Base-by-base conservation (phyloP, 1,140 invertebrate genomes). In the Colletes gigas region DNA sequence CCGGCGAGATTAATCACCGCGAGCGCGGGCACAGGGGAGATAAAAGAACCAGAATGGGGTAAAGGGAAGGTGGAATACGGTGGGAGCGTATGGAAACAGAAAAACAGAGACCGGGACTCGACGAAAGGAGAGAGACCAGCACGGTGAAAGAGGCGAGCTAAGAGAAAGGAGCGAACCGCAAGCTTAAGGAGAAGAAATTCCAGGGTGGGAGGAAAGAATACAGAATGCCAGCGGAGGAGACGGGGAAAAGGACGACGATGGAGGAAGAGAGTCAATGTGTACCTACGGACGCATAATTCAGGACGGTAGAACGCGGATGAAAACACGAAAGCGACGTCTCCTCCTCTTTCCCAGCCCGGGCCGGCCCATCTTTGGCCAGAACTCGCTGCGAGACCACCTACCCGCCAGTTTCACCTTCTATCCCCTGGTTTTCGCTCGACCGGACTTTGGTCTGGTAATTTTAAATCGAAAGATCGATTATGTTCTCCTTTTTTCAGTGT, bases 1-100 rank as follows among this genome's bases (percentile, higher is more conserved):
- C 84, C 78, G 83, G 89, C 82, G 82, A 91, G 89, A 91, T 92
- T 92, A 92, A 91, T 91, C 89, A 88, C 89, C 83, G 83, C 83
- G 82, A 85, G 74, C 63, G 80, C 78, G 60, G 5, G 47, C 44
- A 55, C 68, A 54, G 55, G 59, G 52, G 54, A 30, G 30, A 55
- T 72, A 70, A 79, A 57, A 68, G 54, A 41, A 50, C 17, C 5
- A 12, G 59, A 73, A 57, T 19, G 39, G 44, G 19, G 21, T 21
- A 62, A 44, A 72, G n/a, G 63, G 9, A 65, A 39, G 30, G 19
- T 4, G 6, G 4, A 4, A 50, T 10, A 50, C 50, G 10, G 50
- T 65, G 39, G n/a, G 9, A 30, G n/a, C 50, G 71, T 52, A 39
- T 65, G 77, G 30, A 39, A 65, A 55, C 62, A n/a, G 47, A 63